Percentiles rank a stretch among this genome's conserved stretches.
These are phyloP conservation scores for Aspidoscelis tigris DNA, from an alignment of 2,113 vertebrate species.

Conservation along the genomic window DNA sequence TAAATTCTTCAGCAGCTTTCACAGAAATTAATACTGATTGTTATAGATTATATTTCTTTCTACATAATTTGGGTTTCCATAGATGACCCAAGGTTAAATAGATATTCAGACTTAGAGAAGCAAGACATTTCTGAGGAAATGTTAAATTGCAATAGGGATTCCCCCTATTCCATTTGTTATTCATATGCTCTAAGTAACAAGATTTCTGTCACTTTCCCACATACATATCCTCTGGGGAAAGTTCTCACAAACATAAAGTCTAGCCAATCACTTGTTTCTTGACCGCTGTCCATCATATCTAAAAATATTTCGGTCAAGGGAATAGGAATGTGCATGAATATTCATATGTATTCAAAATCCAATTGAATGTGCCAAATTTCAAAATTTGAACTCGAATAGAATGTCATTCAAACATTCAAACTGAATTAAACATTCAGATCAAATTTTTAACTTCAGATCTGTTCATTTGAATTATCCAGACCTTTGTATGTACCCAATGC, in stretches of 20 bases:
- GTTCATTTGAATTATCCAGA: too few relatives aligned
- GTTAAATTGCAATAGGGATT: neutral
- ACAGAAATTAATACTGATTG: neutral
- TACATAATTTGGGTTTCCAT: constrained; percentile 7
- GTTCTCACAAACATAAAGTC: neutral
- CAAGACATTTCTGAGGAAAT: neutral
- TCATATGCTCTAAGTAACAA: neutral
- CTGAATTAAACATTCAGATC: too few relatives aligned
- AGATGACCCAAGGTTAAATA: constrained; percentile 18
- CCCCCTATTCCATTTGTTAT: neutral
- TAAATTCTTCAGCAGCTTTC: constrained; percentile 32
- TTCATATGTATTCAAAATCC: too few relatives aligned
- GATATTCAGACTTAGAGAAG: constrained; percentile 7
- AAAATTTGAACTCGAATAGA: too few relatives aligned
- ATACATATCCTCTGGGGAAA: neutral
- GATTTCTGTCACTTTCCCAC: neutral
- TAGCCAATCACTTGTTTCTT: neutral
- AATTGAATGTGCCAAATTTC: too few relatives aligned
- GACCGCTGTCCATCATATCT: too few relatives aligned
- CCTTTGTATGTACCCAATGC: too few relatives aligned
- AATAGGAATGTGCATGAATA: too few relatives aligned
- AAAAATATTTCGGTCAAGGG: too few relatives aligned
- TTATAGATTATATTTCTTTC: constrained; percentile 42
- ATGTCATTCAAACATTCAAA: too few relatives aligned
- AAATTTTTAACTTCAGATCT: too few relatives aligned